These are phyloP conservation scores for Andinoacara biseriatus DNA, from an alignment of 2,113 vertebrate species.

Conservation along the genomic window DNA sequence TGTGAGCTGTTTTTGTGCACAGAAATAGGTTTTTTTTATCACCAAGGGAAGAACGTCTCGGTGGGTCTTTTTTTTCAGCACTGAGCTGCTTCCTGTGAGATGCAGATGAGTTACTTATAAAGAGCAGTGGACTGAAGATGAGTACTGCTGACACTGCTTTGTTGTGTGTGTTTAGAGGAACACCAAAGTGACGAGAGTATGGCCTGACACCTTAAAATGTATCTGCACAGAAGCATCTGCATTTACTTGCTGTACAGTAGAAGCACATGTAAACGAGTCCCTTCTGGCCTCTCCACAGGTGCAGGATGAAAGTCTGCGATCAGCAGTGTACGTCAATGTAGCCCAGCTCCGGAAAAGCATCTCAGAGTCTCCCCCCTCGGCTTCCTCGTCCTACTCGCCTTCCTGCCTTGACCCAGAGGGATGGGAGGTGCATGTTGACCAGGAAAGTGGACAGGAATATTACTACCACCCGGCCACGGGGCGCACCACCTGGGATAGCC, in stretches of 20 bases:
- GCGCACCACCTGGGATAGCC: slow-evolving; percentile 91
- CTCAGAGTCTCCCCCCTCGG: neutral
- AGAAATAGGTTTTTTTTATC: neutral
- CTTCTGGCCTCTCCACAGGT: slow-evolving; percentile 50
- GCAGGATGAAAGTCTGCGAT: slow-evolving; percentile 60
- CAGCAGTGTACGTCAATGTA: slow-evolving; percentile 88
- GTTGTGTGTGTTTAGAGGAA: neutral
- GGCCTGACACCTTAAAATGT: neutral
- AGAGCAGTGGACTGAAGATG: neutral
- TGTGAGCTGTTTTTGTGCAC: neutral
- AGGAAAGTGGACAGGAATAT: slow-evolving; percentile 86
- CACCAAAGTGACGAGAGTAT: neutral
- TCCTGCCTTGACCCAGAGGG: slow-evolving; percentile 53
- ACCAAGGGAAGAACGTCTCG: neutral
- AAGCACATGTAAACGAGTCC: neutral
- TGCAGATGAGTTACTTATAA: slow-evolving; percentile 19
- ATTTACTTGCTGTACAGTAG: neutral
- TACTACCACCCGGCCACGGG: slow-evolving; percentile 89
- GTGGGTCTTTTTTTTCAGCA: neutral
- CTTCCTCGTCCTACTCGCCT: neutral
- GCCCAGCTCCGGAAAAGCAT: slow-evolving; percentile 76
- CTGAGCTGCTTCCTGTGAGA: slow-evolving; percentile 63
- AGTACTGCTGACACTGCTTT: neutral
- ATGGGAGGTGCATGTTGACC: slow-evolving; percentile 92
- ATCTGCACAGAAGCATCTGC: neutral